A percentile compares a stretch with the other conserved stretches of the same genome.
These are phyloP conservation scores for Hafferia zeledoni DNA, from an alignment of 2,797 vertebrate genomes.

Conservation along the genomic window DNA sequence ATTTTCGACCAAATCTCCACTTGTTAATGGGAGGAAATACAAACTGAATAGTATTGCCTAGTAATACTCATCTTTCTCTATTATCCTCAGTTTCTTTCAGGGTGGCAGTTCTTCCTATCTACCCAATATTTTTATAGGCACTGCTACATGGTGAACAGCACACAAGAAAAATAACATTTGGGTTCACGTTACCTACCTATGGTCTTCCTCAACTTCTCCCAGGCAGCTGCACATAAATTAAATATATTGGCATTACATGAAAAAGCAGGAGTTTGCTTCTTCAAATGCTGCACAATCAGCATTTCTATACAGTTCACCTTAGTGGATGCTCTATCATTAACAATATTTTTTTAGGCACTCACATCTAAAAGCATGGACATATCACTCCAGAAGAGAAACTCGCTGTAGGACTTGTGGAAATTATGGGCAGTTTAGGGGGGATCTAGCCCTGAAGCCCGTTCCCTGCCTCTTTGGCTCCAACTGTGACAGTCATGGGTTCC, in stretches of 20 bases:
- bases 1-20: background rate
- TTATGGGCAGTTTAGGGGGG: background rate
- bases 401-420: background rate
- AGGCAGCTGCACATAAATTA: background rate
- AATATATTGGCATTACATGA: background rate
- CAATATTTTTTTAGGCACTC: background rate
- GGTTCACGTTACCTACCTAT: background rate
- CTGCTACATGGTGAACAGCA: background rate
- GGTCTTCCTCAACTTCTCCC: background rate
- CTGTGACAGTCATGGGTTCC: background rate
- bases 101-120: background rate
- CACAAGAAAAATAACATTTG: background rate
- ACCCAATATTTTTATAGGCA: background rate
- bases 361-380: background rate
- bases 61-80: background rate
- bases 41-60: background rate
- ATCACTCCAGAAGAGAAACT: background rate
- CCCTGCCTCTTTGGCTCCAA: background rate
- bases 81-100: background rate
- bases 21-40: background rate
- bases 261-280: background rate
- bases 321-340: background rate
- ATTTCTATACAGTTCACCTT: background rate
- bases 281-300: background rate
- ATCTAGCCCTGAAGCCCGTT: background rate